phyloP scores from a whole-genome alignment of 2,888 invertebrate species.

The Cephus pulcher region DNA sequence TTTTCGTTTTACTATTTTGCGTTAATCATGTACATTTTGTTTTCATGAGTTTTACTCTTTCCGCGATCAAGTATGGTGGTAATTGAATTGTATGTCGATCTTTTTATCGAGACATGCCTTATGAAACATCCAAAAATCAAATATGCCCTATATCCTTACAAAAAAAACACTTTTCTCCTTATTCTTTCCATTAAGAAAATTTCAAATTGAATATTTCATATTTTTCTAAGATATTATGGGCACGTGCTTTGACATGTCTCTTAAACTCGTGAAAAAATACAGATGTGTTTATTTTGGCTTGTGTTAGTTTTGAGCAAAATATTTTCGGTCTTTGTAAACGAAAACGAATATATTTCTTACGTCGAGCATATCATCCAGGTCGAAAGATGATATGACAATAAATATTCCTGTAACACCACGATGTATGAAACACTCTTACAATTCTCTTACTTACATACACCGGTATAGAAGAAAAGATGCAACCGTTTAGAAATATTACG shows the following conservation, averaged over 20 bases:
- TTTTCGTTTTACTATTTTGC: neutral
- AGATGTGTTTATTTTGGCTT: neutral
- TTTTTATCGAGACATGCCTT: conserved; percentile 3
- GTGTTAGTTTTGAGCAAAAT: conserved; percentile 54
- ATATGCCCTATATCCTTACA: neutral
- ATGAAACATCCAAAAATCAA: neutral
- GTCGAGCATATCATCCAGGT: neutral
- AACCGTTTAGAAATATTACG: neutral
- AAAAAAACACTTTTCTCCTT: neutral
- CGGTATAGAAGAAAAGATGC: neutral
- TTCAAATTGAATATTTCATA: neutral
- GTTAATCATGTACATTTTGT: neutral
- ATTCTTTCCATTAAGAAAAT: neutral
- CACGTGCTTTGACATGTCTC: neutral
- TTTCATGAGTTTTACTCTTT: neutral
- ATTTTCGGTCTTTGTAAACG: conserved; percentile 25
- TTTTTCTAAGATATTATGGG: neutral
- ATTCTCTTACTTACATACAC: neutral
- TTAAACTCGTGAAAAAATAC: neutral
- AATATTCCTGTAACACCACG: conserved; percentile 41
- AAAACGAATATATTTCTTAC: neutral
- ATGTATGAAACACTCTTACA: conserved; percentile 14
- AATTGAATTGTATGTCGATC: neutral
- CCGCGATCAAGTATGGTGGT: neutral
- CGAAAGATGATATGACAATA: neutral